These are phyloP conservation scores for Malthinus flaveolus DNA, from an alignment of 2,888 invertebrate species.

Conservation along the genomic window DNA sequence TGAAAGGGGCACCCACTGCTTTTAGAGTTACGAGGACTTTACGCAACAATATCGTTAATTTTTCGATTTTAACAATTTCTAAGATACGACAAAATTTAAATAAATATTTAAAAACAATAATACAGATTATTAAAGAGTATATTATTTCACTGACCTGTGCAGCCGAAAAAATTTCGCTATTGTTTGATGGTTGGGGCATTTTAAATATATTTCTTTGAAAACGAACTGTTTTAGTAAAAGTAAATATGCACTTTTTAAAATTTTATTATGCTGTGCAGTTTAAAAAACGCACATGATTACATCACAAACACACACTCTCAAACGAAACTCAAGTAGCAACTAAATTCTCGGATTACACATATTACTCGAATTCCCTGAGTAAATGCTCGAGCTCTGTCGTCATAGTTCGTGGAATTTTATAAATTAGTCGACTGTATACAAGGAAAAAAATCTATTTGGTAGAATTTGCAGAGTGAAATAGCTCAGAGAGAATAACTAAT, in stretches of 20 bases:
- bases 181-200: constrained; percentile 21
- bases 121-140: too few species aligned
- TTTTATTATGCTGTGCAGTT: too few species aligned
- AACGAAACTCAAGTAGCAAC: constrained; percentile 7
- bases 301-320: constrained; percentile 10
- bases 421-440: not conserved
- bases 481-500: too few species aligned
- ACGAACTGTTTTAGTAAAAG: not conserved
- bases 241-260: too few species aligned
- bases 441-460: too few species aligned
- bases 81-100: not conserved
- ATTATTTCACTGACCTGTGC: constrained; percentile 20
- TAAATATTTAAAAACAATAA: not conserved
- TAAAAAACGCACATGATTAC: constrained; percentile 1
- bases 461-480: too few species aligned
- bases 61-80: too few species aligned
- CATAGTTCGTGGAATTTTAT: constrained; percentile 15
- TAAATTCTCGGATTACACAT: constrained; percentile 8
- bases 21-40: not conserved
- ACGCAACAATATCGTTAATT: not conserved
- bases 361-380: not conserved
- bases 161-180: constrained; percentile 13
- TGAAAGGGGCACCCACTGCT: not conserved
- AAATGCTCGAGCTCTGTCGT: constrained; percentile 16
- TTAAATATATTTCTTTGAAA: not conserved